Base-by-base conservation (phyloP, 2,888 invertebrate species). In the Drosophila meridiana region DNA sequence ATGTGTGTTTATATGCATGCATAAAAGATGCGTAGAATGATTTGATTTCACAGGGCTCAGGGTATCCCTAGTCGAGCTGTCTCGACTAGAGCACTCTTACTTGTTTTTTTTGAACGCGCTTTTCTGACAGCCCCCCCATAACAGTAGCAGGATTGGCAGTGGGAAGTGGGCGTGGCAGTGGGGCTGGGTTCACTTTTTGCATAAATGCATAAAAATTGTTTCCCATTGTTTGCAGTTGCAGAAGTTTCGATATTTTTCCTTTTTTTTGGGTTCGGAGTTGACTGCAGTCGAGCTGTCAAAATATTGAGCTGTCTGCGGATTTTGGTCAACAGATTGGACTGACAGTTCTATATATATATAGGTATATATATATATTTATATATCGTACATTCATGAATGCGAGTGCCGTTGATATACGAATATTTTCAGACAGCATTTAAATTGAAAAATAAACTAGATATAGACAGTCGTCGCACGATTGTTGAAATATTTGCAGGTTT, bases 161-260 rank as follows among this genome's bases (percentile, higher is more conserved):
- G 3, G 38, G 38, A 0, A 13, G 38, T 13, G 13, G 38, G 38
- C 4, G 38, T 38, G 38, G 38, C 34, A 34, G 34, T 34, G 30
- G 48, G 28, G 58, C 56, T 53, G 58, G 53, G 69, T 73, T 76
- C 68, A 63, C 56, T 69, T 68, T 86, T 90, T 87, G 87, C 87
- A 90, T 90, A 90, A 87, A 90, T 90, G 89, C 89, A 87, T 87
- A 86, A 79, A 90, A 88, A 90, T 84, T 82, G 88, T 78, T 87
- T 86, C 61, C 85, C 89, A 85, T 85, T 85, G 85, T 85, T 89
- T 87, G 80, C 78, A 70, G 70, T 72, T 69, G 76, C 64, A 58
- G 38, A 52, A 52, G 32, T 34, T 50, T 50, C 2, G 2, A 38
- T 38, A 38, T 43, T 60, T 63, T 14, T 55, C 30, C 34, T 38